Base-by-base conservation (phyloP, 2,888 invertebrate species). In the Drosophila quinaria region DNA sequence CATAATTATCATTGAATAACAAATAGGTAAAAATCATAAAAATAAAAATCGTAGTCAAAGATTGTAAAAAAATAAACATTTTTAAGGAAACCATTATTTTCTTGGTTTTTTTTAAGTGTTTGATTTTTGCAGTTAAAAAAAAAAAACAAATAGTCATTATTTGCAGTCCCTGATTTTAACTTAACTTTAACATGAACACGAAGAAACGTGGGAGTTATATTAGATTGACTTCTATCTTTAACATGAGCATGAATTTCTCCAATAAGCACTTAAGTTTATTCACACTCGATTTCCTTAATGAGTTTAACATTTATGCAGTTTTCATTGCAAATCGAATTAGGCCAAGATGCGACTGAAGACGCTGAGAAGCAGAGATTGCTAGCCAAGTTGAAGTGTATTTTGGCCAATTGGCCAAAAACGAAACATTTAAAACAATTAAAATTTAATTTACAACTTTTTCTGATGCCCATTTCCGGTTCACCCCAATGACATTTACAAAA, bases 351-450 rank as follows among this genome's bases (percentile, higher is more conserved):
- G 41, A 49, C 25, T 42, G 4, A 29, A 42, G 46, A 59, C 46
- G 49, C 29, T 50, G 37, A 22, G 35, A 10, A 15, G 55, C 52
- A 51, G 17, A 17, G 10, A 35, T n/a, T 37, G 22, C 33, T 52
- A 17, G 42, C 19, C 56, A 58, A 37, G 46, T 37, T 56, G 56
- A 56, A 37, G 46, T 25, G 44, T 35, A 46, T 59, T 66, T 66
- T 55, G 59, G 72, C 58, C 82, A 87, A 87, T 87, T 90, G 73
- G 44, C 42, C 74, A 76, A 72, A 58, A 56, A 65, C 66, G 61
- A 80, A 80, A 69, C 68, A 69, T 46, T 72, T 82, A 75, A 83
- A 85, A 79, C 88, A 87, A 84, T 85, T 85, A 76, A 71, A 86
- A 75, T 79, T 73, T 68, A 58, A 85, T 88, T 86, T 80, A 19